These are phyloP conservation scores for Aphyosemion australe DNA, from an alignment of 2,113 vertebrate genomes.

Conservation along the genomic window DNA sequence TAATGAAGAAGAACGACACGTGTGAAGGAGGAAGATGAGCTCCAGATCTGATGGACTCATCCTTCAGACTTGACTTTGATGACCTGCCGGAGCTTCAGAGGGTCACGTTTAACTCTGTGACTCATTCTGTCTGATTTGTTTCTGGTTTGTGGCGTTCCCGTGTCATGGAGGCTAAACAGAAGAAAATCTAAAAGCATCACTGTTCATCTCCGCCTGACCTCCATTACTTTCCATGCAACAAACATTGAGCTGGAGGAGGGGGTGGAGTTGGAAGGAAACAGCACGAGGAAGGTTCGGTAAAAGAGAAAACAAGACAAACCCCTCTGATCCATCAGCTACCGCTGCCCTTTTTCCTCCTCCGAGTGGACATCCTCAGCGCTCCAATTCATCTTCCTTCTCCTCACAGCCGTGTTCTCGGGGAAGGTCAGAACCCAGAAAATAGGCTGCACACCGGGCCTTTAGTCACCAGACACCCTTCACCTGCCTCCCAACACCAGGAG, in stretches of 20 bases:
- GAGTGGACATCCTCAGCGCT: constrained; percentile 30
- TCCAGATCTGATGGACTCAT: constrained; percentile 10
- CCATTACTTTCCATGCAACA: constrained; percentile 24
- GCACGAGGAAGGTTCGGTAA: not conserved
- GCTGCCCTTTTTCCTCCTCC: not conserved
- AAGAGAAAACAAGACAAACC: constrained; percentile 33
- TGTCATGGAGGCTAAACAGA: constrained; percentile 38
- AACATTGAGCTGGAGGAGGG: not conserved
- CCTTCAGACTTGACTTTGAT: not conserved
- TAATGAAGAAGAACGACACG: constrained; percentile 20
- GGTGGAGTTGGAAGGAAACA: no score
- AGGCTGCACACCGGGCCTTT: constrained; percentile 58
- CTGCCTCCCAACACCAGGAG: constrained; percentile 44
- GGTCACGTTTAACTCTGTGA: constrained; percentile 8
- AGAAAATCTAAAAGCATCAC: constrained; percentile 14
- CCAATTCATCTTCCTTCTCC: constrained; percentile 66
- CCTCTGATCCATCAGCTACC: constrained; percentile 30
- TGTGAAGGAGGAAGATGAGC: constrained; percentile 5
- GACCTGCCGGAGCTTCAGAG: constrained; percentile 3
- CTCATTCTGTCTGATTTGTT: constrained; percentile 22
- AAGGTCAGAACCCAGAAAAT: constrained; percentile 71
- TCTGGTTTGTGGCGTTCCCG: constrained; percentile 29
- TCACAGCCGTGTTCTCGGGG: constrained; percentile 39
- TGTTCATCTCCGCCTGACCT: constrained; percentile 32
- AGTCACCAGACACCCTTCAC: constrained; percentile 63